These are phyloP conservation scores for Rhinogobius similis DNA, from an alignment of 2,113 vertebrate species.

Conservation along the genomic window DNA sequence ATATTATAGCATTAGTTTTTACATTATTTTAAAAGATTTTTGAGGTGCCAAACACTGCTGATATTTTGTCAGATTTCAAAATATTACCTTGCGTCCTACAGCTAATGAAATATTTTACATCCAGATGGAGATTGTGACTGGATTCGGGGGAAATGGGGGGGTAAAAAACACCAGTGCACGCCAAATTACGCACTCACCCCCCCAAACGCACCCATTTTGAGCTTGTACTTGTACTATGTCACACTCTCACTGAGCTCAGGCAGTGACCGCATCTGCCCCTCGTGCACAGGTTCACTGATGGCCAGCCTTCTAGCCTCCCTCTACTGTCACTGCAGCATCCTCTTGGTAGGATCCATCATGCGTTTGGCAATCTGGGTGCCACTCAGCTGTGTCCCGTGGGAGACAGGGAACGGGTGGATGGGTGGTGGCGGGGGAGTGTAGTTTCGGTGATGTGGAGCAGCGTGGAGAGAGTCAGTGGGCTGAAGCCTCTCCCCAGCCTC, in stretches of 20 bases:
- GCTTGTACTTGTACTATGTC: conserved; percentile 15
- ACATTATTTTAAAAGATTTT: conserved; percentile 40
- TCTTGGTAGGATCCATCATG: conserved; percentile 75
- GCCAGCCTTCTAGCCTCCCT: conserved; percentile 57
- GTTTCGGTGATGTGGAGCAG: conserved; percentile 50
- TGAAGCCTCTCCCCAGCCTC: conserved; percentile 72
- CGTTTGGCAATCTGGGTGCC: conserved; percentile 70
- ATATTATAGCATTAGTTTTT: too few relatives aligned
- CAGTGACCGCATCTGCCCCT: conserved; percentile 70
- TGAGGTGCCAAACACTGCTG: conserved; percentile 43
- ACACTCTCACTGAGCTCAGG: conserved; percentile 22
- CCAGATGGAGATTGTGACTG: conserved; percentile 70
- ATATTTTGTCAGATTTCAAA: conserved; percentile 70
- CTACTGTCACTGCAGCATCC: conserved; percentile 65
- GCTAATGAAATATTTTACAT: conserved; percentile 58
- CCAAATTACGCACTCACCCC: conserved; percentile 46
- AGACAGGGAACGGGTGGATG: conserved; percentile 10
- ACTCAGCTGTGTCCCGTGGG: conserved; percentile 73
- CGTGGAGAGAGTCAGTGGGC: conserved; percentile 51
- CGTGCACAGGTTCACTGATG: conserved; percentile 72
- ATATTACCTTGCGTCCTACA: conserved; percentile 44
- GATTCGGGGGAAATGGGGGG: conserved; percentile 18
- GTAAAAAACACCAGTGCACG: conserved; percentile 33
- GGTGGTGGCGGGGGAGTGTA: background rate
- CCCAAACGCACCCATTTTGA: conserved; percentile 14